Conservation (phyloP, 2,113 vertebrate genomes). For the Corythoichthys haematopterus region DNA sequence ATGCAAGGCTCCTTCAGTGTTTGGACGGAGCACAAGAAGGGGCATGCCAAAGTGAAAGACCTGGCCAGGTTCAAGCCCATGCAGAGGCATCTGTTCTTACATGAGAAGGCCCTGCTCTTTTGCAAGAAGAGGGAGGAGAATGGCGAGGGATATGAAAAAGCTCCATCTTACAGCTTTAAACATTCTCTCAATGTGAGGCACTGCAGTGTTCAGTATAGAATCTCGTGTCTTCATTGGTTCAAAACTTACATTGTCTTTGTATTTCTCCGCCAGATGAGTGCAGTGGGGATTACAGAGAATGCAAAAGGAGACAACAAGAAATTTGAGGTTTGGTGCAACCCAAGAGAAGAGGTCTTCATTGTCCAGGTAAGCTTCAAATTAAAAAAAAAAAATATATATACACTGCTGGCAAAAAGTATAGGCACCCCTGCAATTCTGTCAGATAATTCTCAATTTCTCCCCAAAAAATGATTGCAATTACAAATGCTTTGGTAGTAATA, state of each 20-base stretch:
- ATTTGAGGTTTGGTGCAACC: conserved; percentile 98
- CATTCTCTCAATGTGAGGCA: conserved; percentile 86
- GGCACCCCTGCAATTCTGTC: too few species aligned
- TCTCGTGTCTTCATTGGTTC: not conserved
- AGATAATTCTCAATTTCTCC: too few species aligned
- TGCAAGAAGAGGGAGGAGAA: conserved; percentile 94
- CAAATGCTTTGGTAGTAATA: too few species aligned
- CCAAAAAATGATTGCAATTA: too few species aligned
- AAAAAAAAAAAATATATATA: too few species aligned
- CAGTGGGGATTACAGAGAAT: conserved; percentile 93
- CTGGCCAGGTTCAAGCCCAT: conserved; percentile 96
- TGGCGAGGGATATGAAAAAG: conserved; percentile 95
- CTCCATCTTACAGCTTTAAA: conserved; percentile 97
- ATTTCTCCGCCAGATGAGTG: conserved; percentile 79
- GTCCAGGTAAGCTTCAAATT: conserved; percentile 77
- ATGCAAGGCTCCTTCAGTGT: conserved; percentile 98
- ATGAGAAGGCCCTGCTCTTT: conserved; percentile 91
- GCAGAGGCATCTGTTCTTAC: conserved; percentile 95
- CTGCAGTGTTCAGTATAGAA: not conserved
- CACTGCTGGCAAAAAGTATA: too few species aligned
- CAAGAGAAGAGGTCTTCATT: conserved; percentile 94
- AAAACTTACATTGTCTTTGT: not conserved
- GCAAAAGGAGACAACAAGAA: conserved; percentile 94
- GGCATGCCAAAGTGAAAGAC: conserved; percentile 94
- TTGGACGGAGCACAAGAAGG: conserved; percentile 96